Conservation (phyloP, 2,113 vertebrate genomes). For the Chelonoidis abingdonii region DNA sequence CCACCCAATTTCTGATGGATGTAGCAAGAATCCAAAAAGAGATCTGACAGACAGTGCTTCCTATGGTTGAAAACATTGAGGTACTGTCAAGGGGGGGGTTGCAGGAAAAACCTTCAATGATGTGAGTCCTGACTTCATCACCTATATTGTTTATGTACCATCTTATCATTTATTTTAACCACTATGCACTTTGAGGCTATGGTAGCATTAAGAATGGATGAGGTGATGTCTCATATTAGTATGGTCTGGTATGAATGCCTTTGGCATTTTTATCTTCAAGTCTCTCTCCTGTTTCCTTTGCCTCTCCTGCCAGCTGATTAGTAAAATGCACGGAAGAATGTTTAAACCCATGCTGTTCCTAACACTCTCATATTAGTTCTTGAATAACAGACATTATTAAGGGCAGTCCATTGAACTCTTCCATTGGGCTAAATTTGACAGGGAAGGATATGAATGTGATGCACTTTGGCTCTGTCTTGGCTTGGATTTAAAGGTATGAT, state of each 20-base stretch:
- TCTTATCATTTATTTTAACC: neutral
- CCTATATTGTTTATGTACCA: neutral
- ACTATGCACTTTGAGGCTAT: neutral
- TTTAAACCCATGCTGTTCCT: neutral
- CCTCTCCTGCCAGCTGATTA: neutral
- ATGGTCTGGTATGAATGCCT: neutral
- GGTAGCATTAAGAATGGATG: neutral
- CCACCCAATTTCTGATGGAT: fast-evolving
- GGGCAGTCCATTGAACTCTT: neutral
- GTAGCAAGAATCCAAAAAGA: neutral
- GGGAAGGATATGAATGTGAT: neutral
- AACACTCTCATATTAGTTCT: neutral
- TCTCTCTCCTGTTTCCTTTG: neutral
- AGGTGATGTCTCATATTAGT: neutral
- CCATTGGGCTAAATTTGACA: neutral
- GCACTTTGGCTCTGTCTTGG: neutral
- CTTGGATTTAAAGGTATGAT: neutral
- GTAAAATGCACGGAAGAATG: neutral
- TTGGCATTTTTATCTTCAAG: neutral
- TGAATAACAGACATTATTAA: neutral
- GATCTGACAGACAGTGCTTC: neutral
- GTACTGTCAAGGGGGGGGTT: fast-evolving
- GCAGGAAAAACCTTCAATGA: neutral
- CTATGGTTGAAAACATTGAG: neutral
- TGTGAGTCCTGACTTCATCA: neutral